phyloP scores from a whole-genome alignment of 2,113 vertebrate species.

The Nothoprocta perdicaria region DNA sequence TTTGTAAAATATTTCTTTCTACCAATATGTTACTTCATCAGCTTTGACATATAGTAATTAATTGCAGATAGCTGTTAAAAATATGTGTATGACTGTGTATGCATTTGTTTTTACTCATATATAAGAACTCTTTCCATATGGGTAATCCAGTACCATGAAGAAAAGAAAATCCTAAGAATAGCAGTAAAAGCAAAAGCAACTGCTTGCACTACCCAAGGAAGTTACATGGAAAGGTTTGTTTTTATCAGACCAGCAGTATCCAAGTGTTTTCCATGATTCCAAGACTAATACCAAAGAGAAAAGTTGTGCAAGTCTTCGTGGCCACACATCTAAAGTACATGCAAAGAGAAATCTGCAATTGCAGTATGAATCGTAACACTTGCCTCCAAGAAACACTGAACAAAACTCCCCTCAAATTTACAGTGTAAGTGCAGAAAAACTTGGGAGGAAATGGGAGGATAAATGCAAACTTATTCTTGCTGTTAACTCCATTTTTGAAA shows the following conservation, averaged over 20 bases:
- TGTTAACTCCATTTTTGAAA: background rate
- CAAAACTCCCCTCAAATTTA: background rate
- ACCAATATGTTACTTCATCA: background rate
- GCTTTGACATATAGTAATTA: background rate
- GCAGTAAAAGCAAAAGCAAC: background rate
- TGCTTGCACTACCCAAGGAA: background rate
- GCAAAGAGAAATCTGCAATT: background rate
- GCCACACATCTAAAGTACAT: background rate
- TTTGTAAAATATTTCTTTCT: background rate
- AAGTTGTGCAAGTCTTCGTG: background rate
- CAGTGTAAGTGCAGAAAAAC: fast-evolving
- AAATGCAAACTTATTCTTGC: background rate
- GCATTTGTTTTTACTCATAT: background rate
- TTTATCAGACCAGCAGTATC: background rate
- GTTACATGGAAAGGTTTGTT: background rate
- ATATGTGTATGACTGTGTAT: background rate
- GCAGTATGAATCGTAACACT: background rate
- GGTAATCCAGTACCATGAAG: background rate
- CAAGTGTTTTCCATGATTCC: background rate
- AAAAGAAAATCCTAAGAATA: background rate
- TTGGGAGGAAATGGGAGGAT: background rate
- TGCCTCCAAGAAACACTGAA: background rate
- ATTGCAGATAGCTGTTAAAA: background rate
- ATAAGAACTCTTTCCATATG: background rate
- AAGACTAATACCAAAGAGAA: background rate